These are phyloP conservation scores for Palaemon carinicauda DNA, from an alignment of 1,140 invertebrate species.

Conservation along the genomic window DNA sequence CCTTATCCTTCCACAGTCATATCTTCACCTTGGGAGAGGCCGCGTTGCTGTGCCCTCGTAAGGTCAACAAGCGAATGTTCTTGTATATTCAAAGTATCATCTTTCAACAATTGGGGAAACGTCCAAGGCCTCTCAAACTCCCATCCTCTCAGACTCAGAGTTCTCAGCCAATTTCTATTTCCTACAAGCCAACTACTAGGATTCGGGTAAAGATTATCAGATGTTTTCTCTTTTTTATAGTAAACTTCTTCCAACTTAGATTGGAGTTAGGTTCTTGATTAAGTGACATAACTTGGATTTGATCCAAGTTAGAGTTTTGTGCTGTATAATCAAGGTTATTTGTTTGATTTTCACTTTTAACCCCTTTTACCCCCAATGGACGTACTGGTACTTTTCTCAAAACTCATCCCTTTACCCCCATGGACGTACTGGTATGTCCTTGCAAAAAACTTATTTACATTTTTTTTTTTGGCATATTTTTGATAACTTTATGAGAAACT, in stretches of 20 bases:
- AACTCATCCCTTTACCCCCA: too few relatives aligned
- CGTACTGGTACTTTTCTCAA: too few relatives aligned
- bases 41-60: constrained; percentile 64
- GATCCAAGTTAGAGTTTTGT: too few relatives aligned
- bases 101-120: constrained; percentile 55
- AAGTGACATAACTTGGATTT: too few relatives aligned
- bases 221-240: background rate
- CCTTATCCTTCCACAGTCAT: constrained; percentile 15
- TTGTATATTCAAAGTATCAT: constrained; percentile 66
- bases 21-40: constrained; percentile 67
- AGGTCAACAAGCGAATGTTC: constrained; percentile 64
- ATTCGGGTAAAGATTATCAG: constrained; percentile 30
- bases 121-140: background rate
- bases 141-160: constrained; percentile 54
- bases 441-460: too few relatives aligned
- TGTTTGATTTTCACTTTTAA: background rate
- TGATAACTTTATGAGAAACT: too few relatives aligned
- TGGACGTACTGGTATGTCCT: too few relatives aligned
- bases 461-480: too few relatives aligned
- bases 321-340: too few relatives aligned
- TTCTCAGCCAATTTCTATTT: constrained; percentile 47
- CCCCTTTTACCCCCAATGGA: too few relatives aligned
- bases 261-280: too few relatives aligned
- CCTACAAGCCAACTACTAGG: constrained; percentile 45
- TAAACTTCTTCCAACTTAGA: too few relatives aligned